Conservation (phyloP, 2,113 vertebrate species). For the Lophius piscatorius region DNA sequence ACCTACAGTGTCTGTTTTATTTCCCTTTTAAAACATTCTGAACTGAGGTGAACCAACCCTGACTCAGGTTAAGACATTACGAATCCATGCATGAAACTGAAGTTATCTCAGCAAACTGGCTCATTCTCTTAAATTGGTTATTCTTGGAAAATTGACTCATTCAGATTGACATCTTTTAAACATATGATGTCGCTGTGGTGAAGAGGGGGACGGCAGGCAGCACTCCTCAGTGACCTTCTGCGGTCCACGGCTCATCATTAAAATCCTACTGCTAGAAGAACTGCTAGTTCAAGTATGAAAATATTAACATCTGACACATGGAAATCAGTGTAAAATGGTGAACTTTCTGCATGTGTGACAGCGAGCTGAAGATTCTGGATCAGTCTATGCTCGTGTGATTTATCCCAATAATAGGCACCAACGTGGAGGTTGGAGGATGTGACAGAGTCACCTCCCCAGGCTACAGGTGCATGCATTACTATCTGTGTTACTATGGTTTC, state of each 20-base stretch:
- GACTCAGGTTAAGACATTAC: too few species aligned
- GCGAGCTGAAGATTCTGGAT: background rate
- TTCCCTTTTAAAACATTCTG: too few species aligned
- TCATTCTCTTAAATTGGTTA: too few species aligned
- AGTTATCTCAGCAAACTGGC: too few species aligned
- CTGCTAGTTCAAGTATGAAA: slow-evolving; percentile 41
- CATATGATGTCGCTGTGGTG: background rate
- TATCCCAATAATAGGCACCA: slow-evolving; percentile 37
- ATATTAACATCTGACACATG: slow-evolving; percentile 42
- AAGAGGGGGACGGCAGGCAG: slow-evolving; percentile 24
- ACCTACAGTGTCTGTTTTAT: too few species aligned
- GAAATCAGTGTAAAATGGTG: slow-evolving; percentile 25
- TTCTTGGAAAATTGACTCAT: slow-evolving; percentile 31
- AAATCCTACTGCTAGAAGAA: background rate
- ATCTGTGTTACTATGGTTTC: slow-evolving; percentile 60
- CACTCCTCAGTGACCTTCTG: slow-evolving; percentile 20
- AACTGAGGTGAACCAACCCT: too few species aligned
- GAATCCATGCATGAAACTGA: too few species aligned
- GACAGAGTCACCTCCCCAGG: slow-evolving; percentile 20
- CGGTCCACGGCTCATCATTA: slow-evolving; percentile 18
- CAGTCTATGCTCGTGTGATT: background rate
- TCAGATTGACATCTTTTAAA: slow-evolving; percentile 27
- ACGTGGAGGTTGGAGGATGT: slow-evolving; percentile 22
- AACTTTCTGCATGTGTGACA: background rate
- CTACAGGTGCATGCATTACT: background rate